A percentile compares a stretch with the other conserved stretches of the same genome.
Evolutionary conservation across 2,888 invertebrate species (phyloP).

Genomic region (Shargacucullia verbasci): DNA sequence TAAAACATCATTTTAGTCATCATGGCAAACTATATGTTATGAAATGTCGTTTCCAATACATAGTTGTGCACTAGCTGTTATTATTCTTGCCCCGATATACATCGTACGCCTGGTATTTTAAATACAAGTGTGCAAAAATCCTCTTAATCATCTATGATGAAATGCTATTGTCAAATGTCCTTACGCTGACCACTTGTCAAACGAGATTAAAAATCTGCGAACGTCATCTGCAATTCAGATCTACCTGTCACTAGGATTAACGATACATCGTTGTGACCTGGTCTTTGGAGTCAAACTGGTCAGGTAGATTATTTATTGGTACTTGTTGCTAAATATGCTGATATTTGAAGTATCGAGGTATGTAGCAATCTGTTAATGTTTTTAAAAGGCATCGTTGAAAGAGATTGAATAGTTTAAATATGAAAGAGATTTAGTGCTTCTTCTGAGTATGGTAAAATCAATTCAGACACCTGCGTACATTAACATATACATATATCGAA

Average conservation of each 20-base stretch:
- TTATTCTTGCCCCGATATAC: neutral
- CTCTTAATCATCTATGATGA: conserved; percentile 15
- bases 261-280: conserved; percentile 38
- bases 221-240: conserved; percentile 43
- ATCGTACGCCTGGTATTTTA: neutral
- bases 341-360: neutral
- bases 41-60: no score
- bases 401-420: no score
- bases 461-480: no score
- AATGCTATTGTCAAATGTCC: conserved; percentile 43
- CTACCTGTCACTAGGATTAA: conserved; percentile 56
- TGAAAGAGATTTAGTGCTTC: no score
- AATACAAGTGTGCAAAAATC: no score
- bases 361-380: conserved; percentile 3
- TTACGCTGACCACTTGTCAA: conserved; percentile 51
- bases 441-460: no score
- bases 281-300: conserved; percentile 48
- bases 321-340: conserved; percentile 25
- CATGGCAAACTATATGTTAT: no score
- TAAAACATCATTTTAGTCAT: no score
- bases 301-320: conserved; percentile 56
- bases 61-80: no score
- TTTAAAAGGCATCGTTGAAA: neutral
- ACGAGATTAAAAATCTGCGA: conserved; percentile 44
- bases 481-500: no score